Evolutionary conservation across 2,797 vertebrate species (phyloP).

Genomic region (Macropodus opercularis): DNA sequence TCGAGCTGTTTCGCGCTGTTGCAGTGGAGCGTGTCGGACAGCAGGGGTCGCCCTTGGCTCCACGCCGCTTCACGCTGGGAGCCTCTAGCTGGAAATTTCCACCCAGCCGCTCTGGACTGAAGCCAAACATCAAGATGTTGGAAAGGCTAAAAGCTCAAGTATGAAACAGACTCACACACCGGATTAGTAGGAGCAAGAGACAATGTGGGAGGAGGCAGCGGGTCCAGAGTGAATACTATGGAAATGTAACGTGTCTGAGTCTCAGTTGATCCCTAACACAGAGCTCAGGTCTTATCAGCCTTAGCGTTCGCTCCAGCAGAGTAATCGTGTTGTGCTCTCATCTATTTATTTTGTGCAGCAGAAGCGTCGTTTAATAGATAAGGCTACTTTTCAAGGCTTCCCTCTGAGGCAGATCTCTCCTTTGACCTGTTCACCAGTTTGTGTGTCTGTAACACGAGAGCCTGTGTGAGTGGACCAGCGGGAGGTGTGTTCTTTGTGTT

Average conservation of each 20-base stretch:
- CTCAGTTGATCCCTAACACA: too few species aligned
- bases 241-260: too few species aligned
- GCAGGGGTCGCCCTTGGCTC: conserved; percentile 42
- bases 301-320: neutral
- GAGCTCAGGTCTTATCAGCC: neutral
- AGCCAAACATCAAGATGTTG: conserved; percentile 47
- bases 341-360: too few species aligned
- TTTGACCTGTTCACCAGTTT: conserved; percentile 1
- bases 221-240: too few species aligned
- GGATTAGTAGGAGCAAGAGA: neutral
- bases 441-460: conserved; percentile 9
- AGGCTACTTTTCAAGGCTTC: conserved; percentile 52
- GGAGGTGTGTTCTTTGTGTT: neutral
- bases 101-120: conserved; percentile 45
- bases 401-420: neutral
- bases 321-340: too few species aligned
- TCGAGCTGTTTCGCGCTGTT: too few species aligned
- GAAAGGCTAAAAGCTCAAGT: conserved; percentile 31
- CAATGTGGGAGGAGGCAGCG: neutral
- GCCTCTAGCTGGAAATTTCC: conserved; percentile 74
- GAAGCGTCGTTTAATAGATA: too few species aligned
- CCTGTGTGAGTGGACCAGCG: neutral
- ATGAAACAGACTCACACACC: conserved; percentile 24
- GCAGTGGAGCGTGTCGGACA: conserved; percentile 31
- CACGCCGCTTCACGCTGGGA: conserved; percentile 18